A percentile compares a stretch with the other conserved stretches of the same genome.
Evolutionary conservation across 2,888 invertebrate species (phyloP).

Genomic region (Plagodis dolabraria): DNA sequence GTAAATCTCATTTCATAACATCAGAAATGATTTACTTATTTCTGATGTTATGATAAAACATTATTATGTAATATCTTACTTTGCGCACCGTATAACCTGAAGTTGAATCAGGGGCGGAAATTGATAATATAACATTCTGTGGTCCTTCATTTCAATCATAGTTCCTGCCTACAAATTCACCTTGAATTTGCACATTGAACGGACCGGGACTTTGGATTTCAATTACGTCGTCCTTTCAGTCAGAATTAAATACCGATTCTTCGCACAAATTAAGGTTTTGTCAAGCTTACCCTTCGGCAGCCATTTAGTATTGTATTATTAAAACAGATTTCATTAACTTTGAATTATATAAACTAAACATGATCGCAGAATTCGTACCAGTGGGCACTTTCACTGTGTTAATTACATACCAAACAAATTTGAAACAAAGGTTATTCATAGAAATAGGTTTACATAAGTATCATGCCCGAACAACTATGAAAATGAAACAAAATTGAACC

Average conservation of each 20-base stretch:
- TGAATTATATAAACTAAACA: conserved; percentile 2
- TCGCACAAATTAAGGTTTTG: conserved; percentile 28
- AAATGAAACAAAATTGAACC: too few species aligned
- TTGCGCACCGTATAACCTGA: conserved; percentile 3
- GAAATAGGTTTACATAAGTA: too few species aligned
- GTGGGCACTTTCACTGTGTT: too few species aligned
- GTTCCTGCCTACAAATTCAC: conserved; percentile 24
- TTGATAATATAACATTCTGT: conserved; percentile 36
- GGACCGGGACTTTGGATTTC: conserved; percentile 34
- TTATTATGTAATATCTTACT: conserved; percentile 6
- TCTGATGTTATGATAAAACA: conserved; percentile 1
- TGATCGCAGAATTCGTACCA: too few species aligned
- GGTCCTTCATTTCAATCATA: conserved; percentile 30
- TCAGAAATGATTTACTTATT: conserved; percentile 13
- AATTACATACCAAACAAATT: too few species aligned
- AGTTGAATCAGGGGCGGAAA: conserved; percentile 27
- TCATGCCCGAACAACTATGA: too few species aligned
- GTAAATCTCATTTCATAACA: conserved; percentile 17
- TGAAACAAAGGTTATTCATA: too few species aligned
- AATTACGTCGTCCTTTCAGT: conserved; percentile 34
- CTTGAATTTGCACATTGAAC: conserved; percentile 34
- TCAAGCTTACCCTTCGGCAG: conserved; percentile 17
- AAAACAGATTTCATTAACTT: conserved; percentile 15
- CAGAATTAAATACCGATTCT: conserved; percentile 28
- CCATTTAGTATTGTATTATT: conserved; percentile 4